Evolutionary conservation across 1,140 invertebrate species (phyloP), one percentile per base, ranked within the genome.

Genomic region (Calycopis cecrops): DNA sequence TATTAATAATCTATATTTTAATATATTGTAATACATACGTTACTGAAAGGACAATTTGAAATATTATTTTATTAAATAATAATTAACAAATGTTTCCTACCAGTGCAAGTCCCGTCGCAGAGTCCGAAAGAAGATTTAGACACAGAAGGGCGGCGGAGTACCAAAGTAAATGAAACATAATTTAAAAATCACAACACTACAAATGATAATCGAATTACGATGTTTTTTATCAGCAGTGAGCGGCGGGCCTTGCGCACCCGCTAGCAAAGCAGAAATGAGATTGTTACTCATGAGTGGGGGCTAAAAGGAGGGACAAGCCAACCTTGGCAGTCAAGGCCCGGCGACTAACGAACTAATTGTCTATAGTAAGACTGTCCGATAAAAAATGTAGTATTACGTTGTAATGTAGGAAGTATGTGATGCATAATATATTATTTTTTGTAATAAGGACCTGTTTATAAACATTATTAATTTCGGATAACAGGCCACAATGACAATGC

Each of bases 281-380:
- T 60, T 65, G 63, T 51, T 44, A 28, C 55, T 62, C 14, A 49
- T 28, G 16, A 34, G 50, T 47, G 64, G 61, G 68, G 57, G 63
- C 56, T 67, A 68, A 58, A n/a, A 51, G 61, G 60, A 66, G 63
- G 69, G 63, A 67, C 71, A 63, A 65, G 52, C 35, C 67, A 67
- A 65, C 77, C 77, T 80, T 80, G 73, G 71, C 68, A 67, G 61
- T 63, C 71, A 69, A 73, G 71, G 65, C 75, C 69, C 65, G 67
- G 64, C 73, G 68, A 72, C 67, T 72, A 63, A 76, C 62, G 70
- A 67, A 65, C 57, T 57, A 57, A 60, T 51, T 56, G n/a, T 52
- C 53, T 59, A 62, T 66, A 28, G 6, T 72, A 38, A 60, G 17
- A 14, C 55, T 44, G 52, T 16, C n/a, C 28, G 14, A 50, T 50